Conservation (phyloP, 2,113 vertebrate genomes). For the Percopsis transmontana region DNA sequence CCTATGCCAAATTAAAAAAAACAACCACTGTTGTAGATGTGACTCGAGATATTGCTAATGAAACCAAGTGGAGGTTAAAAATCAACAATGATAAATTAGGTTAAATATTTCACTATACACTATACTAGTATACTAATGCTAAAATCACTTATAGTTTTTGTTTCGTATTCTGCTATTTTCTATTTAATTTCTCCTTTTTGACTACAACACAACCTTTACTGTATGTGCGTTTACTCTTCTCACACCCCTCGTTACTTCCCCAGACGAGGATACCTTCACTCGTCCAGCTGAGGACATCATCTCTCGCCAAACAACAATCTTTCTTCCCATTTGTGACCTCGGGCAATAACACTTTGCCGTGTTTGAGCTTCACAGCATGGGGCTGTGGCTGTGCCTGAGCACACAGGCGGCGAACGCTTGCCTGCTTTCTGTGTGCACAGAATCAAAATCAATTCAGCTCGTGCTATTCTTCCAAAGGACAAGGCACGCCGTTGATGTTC, state of each 20-base stretch:
- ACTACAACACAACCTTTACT: conserved; percentile 26
- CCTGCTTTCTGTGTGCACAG: conserved; percentile 10
- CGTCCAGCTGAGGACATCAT: conserved; percentile 16
- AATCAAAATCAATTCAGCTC: conserved; percentile 53
- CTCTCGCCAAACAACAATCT: conserved; percentile 24
- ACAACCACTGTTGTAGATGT: no score
- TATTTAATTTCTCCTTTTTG: conserved; percentile 11
- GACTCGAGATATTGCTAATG: no score
- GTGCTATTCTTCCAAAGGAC: conserved; percentile 40
- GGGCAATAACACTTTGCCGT: conserved; percentile 21
- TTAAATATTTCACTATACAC: no score
- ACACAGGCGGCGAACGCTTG: conserved; percentile 16
- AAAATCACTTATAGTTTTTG: no score
- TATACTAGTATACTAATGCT: no score
- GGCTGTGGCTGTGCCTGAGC: conserved; percentile 27
- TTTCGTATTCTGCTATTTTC: no score
- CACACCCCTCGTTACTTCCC: background rate
- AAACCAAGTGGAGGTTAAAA: no score
- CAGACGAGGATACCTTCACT: conserved; percentile 15
- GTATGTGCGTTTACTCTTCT: conserved; percentile 2
- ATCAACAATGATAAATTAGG: no score
- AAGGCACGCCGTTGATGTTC: conserved; percentile 33
- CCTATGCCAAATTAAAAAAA: no score
- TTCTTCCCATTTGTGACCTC: conserved; percentile 27
- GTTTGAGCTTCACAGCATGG: conserved; percentile 28